Conservation (phyloP, 2,797 vertebrate species). For the Anisognathus igniventris region DNA sequence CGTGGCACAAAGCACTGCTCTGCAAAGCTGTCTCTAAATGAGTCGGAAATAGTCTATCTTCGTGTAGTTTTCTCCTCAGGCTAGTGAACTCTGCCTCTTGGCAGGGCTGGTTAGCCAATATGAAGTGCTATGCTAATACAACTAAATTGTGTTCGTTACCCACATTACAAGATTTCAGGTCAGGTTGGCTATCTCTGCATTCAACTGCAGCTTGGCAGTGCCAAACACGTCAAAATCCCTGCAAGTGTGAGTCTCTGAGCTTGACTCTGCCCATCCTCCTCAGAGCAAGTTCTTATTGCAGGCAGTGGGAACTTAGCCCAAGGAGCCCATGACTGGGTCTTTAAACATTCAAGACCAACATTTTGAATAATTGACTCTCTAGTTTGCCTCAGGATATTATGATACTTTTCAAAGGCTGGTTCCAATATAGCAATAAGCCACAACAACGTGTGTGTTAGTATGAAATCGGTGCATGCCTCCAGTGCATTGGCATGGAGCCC, state of each 20-base stretch:
- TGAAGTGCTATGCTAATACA: background rate
- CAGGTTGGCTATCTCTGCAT: constrained; percentile 7
- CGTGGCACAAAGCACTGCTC: background rate
- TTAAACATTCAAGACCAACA: constrained; percentile 48
- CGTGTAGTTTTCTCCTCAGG: background rate
- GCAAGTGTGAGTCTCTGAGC: background rate
- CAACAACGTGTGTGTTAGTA: constrained; percentile 64
- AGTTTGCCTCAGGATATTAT: constrained; percentile 54
- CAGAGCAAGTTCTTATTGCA: background rate
- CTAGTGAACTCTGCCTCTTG: constrained; percentile 31
- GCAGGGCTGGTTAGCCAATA: background rate
- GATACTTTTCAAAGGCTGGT: constrained; percentile 57
- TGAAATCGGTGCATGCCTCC: constrained; percentile 53
- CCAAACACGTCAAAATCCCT: background rate
- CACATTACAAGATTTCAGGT: constrained; percentile 1
- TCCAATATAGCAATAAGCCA: constrained; percentile 63
- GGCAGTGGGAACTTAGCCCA: constrained; percentile 38
- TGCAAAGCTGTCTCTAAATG: background rate
- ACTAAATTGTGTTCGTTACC: background rate
- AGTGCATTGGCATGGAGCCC: constrained; percentile 53
- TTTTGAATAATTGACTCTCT: constrained; percentile 61
- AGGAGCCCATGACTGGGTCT: constrained; percentile 18
- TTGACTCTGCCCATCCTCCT: background rate
- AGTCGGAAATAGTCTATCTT: constrained; percentile 17
- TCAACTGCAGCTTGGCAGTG: background rate